Evolutionary conservation across 1,140 invertebrate species (phyloP).

Genomic region (Vanessa atalanta): DNA sequence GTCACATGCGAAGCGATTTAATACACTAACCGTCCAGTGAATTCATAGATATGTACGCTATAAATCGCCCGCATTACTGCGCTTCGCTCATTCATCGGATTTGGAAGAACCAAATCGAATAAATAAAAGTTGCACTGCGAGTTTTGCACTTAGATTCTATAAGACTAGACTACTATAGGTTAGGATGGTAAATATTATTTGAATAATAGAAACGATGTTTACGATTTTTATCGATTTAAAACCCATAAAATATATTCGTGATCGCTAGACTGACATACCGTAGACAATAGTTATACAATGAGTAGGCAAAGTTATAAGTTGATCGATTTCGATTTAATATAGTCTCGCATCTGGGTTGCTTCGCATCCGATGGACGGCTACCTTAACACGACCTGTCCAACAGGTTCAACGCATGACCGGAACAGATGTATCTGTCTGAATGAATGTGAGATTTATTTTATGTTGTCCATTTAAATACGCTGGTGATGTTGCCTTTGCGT

Average conservation of each 20-base stretch:
- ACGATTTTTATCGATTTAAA: too few relatives aligned
- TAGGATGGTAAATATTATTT: too few relatives aligned
- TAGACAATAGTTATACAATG: too few relatives aligned
- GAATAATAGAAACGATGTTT: too few relatives aligned
- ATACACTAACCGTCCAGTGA: not conserved
- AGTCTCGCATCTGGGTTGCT: not conserved
- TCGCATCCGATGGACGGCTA: not conserved
- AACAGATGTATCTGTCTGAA: slow-evolving; percentile 44
- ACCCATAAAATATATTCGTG: too few relatives aligned
- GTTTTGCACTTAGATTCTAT: too few relatives aligned
- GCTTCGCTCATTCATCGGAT: not conserved
- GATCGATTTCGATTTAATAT: too few relatives aligned
- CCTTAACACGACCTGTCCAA: slow-evolving; percentile 26
- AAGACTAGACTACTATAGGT: too few relatives aligned
- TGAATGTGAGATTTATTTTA: slow-evolving; percentile 37
- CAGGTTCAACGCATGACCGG: slow-evolving; percentile 38
- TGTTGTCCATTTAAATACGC: slow-evolving; percentile 25
- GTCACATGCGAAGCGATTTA: slow-evolving; percentile 12
- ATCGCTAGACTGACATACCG: too few relatives aligned
- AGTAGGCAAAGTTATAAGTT: too few relatives aligned
- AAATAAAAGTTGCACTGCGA: too few relatives aligned
- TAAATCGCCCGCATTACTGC: not conserved
- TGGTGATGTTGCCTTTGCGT: slow-evolving; percentile 9
- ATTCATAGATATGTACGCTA: not conserved
- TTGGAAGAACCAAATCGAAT: too few relatives aligned